Percentiles rank a stretch among this genome's conserved stretches.
Evolutionary conservation across 2,797 vertebrate genomes (phyloP).

Genomic region (Hypotaenidia philippensis): DNA sequence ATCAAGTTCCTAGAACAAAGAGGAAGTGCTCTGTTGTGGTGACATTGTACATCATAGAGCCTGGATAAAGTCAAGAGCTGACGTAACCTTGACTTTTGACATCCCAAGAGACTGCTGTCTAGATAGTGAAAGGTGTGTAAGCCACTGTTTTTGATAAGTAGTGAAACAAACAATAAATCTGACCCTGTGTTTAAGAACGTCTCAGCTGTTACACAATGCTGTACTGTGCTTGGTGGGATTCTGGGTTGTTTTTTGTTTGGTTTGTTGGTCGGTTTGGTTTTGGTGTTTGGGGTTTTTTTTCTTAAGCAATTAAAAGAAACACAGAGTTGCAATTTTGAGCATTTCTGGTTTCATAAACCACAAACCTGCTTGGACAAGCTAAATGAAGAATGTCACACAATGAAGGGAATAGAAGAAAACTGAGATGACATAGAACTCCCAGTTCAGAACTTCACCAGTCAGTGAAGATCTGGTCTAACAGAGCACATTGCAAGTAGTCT

Average conservation of each 20-base stretch:
- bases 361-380: background rate
- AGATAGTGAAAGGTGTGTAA: constrained; percentile 74
- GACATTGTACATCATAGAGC: constrained; percentile 66
- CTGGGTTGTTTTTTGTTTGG: background rate
- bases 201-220: background rate
- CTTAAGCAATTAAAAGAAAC: background rate
- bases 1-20: constrained; percentile 76
- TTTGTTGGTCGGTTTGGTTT: too few relatives aligned
- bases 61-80: constrained; percentile 77
- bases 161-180: constrained; percentile 64
- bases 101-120: constrained; percentile 39
- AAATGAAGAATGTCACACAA: background rate
- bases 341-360: background rate
- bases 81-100: constrained; percentile 62
- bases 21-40: constrained; percentile 71
- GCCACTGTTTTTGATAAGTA: constrained; percentile 71
- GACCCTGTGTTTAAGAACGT: constrained; percentile 17
- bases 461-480: background rate
- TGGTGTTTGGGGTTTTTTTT: background rate
- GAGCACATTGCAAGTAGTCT: background rate
- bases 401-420: background rate
- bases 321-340: background rate
- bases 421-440: background rate
- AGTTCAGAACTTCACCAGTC: background rate
- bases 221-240: background rate